phyloP scores from a whole-genome alignment of 2,888 invertebrate species.

The Erpobdella octoculata region DNA sequence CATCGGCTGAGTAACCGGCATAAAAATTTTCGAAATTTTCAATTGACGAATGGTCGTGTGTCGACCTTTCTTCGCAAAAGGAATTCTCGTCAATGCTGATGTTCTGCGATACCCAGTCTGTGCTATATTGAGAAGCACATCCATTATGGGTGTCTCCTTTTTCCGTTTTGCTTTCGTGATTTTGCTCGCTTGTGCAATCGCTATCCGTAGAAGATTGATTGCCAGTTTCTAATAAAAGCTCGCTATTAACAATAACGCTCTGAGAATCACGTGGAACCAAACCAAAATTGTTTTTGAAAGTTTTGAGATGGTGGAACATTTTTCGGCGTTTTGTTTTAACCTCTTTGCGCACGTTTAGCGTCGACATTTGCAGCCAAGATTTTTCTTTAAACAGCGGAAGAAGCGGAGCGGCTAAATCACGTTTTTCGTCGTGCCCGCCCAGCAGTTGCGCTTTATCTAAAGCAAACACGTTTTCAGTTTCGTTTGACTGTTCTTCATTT shows the following conservation, averaged over 20 bases:
- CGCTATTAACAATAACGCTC: neutral
- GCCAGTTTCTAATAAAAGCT: neutral
- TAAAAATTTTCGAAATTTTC: neutral
- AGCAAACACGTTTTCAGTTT: neutral
- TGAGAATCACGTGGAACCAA: neutral
- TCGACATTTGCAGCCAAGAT: constrained; percentile 4
- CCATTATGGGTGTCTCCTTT: neutral
- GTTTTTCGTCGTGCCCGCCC: no score
- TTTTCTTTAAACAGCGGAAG: neutral
- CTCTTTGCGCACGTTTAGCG: neutral
- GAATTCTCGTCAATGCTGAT: neutral
- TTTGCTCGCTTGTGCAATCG: neutral
- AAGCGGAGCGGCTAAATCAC: neutral
- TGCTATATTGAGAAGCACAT: neutral
- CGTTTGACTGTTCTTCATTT: neutral
- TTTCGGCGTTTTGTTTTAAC: neutral
- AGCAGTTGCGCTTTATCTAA: neutral
- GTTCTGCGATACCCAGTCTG: neutral
- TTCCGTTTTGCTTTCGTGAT: neutral
- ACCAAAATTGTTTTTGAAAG: neutral
- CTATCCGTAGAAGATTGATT: neutral
- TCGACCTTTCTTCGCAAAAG: neutral
- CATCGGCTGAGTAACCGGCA: neutral
- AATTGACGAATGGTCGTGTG: neutral
- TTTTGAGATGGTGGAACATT: neutral